phyloP scores from a whole-genome alignment of 2,113 vertebrate genomes.

The Serilophus lunatus region DNA sequence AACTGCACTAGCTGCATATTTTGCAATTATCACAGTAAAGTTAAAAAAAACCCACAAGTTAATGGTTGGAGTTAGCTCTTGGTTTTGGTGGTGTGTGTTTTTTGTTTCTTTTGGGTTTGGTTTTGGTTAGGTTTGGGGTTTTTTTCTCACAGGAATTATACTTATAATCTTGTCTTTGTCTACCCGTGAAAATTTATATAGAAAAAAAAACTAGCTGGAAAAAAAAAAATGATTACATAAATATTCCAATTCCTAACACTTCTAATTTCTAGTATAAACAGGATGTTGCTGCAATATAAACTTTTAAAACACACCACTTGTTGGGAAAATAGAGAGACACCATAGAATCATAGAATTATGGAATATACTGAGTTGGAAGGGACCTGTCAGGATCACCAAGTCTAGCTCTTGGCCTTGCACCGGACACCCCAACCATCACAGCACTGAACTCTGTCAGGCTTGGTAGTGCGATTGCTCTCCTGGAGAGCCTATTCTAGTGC shows the following conservation, averaged over 20 bases:
- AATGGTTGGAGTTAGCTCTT: background rate
- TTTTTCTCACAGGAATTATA: background rate
- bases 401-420: background rate
- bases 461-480: background rate
- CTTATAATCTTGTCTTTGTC: background rate
- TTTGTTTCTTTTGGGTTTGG: background rate
- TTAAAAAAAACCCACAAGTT: background rate
- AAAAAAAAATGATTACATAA: background rate
- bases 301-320: background rate
- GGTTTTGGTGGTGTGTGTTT: accelerated
- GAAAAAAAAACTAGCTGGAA: background rate
- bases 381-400: accelerated
- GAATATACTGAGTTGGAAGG: background rate
- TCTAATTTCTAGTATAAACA: background rate
- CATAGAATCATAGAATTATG: background rate
- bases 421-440: background rate
- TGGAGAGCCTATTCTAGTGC: too few species aligned
- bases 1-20: background rate
- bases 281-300: background rate
- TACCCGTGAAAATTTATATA: background rate
- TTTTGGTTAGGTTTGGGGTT: background rate
- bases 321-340: background rate
- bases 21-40: background rate
- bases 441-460: background rate
- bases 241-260: background rate